Percentiles rank a stretch among this genome's conserved stretches.
Evolutionary conservation across 2,888 invertebrate species (phyloP).

Genomic region (Slavum lentiscoides): DNA sequence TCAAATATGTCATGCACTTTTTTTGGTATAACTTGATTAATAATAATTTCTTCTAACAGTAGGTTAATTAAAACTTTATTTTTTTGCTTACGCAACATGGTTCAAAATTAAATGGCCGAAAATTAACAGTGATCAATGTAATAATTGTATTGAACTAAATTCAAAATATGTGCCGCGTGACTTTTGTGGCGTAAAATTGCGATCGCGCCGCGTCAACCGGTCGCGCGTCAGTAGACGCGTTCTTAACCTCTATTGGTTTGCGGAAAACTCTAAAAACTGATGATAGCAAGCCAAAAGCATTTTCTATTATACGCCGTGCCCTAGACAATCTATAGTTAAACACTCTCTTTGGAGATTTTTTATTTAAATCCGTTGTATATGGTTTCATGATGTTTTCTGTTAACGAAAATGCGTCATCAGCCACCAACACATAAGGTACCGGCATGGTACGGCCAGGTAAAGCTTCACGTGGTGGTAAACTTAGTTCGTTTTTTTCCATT

Average conservation of each 20-base stretch:
- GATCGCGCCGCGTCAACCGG: no score
- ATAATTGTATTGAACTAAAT: no score
- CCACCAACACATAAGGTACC: constrained; percentile 55
- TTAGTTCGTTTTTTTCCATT: constrained; percentile 26
- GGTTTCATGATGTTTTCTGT: constrained; percentile 55
- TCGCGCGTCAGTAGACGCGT: no score
- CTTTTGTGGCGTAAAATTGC: no score
- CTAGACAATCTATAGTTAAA: constrained; percentile 55
- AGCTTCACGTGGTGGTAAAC: constrained; percentile 38
- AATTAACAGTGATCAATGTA: no score
- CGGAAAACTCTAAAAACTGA: constrained; percentile 55
- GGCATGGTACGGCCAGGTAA: constrained; percentile 6
- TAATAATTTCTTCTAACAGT: no score
- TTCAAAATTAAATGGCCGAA: no score
- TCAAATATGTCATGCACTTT: not conserved
- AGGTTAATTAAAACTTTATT: no score
- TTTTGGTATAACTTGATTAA: no score
- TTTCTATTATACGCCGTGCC: constrained; percentile 55
- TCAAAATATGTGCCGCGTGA: no score
- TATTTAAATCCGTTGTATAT: constrained; percentile 46
- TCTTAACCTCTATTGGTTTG: constrained; percentile 51
- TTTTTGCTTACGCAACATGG: no score
- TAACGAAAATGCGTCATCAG: constrained; percentile 57
- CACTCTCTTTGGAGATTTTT: constrained; percentile 54
- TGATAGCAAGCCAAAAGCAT: constrained; percentile 54